These are phyloP conservation scores for Mus pahari DNA, from an alignment of 2,113 vertebrate genomes.

Conservation along the genomic window DNA sequence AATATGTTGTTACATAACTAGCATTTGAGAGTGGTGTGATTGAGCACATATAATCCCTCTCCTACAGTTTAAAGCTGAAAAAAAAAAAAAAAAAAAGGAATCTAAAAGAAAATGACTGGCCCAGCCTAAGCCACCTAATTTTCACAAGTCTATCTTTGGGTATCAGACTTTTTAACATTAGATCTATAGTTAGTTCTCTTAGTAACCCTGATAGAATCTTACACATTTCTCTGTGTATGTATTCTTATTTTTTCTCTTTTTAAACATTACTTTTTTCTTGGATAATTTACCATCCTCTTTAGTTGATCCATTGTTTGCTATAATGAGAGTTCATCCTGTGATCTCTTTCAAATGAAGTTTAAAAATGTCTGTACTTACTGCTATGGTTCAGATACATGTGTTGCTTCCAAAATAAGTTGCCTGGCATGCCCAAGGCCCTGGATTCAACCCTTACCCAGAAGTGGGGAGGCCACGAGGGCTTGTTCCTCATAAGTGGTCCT, in stretches of 20 bases:
- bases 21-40: constrained; percentile 47
- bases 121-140: constrained; percentile 16
- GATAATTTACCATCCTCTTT: constrained; percentile 57
- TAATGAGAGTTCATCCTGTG: constrained; percentile 15
- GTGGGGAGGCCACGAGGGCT: background rate
- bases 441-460: background rate
- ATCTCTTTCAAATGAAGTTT: constrained; percentile 47
- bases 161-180: constrained; percentile 53
- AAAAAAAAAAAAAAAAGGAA: constrained; percentile 11
- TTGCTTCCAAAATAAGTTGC: background rate
- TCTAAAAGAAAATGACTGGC: constrained; percentile 9
- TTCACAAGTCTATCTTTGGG: constrained; percentile 33
- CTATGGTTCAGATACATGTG: background rate
- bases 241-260: background rate
- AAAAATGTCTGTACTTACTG: constrained; percentile 34
- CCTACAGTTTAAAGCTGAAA: constrained; percentile 46
- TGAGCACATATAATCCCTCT: background rate
- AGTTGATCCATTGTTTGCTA: constrained; percentile 16
- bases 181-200: constrained; percentile 27
- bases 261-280: constrained; percentile 39
- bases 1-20: background rate
- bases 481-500: background rate
- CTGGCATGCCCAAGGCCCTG: background rate
- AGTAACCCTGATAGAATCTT: background rate
- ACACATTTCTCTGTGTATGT: background rate